Conservation (phyloP, 1,140 invertebrate genomes). For the Pseudomyrmex cubaensis region DNA sequence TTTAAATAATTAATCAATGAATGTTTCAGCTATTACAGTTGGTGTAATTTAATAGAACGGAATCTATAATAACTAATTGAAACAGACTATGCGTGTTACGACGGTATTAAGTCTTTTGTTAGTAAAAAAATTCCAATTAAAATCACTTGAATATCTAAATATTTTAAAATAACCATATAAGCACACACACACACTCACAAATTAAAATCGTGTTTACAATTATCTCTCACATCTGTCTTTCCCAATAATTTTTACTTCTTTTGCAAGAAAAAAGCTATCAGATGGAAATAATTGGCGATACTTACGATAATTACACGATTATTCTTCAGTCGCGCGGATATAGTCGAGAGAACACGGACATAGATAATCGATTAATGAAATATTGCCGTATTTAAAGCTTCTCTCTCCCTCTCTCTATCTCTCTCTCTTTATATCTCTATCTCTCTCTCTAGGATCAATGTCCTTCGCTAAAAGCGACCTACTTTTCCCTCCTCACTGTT, state of each 20-base stretch:
- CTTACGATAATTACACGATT: not conserved
- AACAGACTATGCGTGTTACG: too few species aligned
- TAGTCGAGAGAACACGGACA: not conserved
- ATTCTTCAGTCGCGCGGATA: conserved; percentile 12
- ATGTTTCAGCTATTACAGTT: not conserved
- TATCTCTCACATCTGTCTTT: not conserved
- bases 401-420: not conserved
- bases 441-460: conserved; percentile 22
- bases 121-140: too few species aligned
- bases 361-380: conserved; percentile 53
- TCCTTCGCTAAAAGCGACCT: conserved; percentile 53
- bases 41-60: not conserved
- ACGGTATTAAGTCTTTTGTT: too few species aligned
- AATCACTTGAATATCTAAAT: not conserved
- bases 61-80: not conserved
- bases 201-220: too few species aligned
- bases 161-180: not conserved
- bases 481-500: conserved; percentile 39
- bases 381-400: conserved; percentile 32
- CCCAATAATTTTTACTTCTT: not conserved
- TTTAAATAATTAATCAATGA: conserved; percentile 9
- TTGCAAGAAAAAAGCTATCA: not conserved
- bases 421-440: too few species aligned
- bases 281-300: not conserved
- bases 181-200: too few species aligned